Conservation (phyloP, 2,113 vertebrate species). For the Zosterops borbonicus region DNA sequence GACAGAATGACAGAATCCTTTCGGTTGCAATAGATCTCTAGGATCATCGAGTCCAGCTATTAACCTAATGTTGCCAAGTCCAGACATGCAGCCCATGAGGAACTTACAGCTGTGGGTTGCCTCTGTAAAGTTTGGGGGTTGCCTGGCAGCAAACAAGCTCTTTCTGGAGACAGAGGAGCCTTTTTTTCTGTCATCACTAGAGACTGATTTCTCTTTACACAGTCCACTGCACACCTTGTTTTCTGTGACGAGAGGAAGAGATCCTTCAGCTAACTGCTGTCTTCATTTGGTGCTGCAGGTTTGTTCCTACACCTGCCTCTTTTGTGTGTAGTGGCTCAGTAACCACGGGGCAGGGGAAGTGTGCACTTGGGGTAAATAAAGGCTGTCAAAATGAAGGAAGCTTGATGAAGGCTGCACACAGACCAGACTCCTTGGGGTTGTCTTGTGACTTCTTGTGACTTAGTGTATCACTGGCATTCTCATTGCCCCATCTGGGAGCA, state of each 20-base stretch:
- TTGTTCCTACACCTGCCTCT: neutral
- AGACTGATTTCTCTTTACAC: neutral
- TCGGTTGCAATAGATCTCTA: neutral
- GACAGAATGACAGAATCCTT: neutral
- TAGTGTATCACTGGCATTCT: fast-evolving
- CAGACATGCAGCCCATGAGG: neutral
- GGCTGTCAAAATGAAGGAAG: neutral
- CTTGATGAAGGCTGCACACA: neutral
- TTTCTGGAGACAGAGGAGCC: neutral
- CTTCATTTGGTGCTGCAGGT: neutral
- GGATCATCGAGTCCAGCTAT: neutral
- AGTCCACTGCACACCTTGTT: neutral
- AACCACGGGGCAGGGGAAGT: neutral
- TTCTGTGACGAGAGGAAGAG: neutral
- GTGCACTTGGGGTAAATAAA: neutral
- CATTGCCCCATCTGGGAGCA: neutral
- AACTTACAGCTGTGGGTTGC: neutral
- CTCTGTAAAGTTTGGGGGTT: neutral
- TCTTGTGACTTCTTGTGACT: neutral
- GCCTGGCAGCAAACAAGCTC: neutral
- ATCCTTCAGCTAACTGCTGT: neutral
- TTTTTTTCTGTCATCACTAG: neutral
- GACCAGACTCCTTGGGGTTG: neutral
- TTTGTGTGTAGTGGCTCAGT: neutral
- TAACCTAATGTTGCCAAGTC: neutral